Conservation (phyloP, 2,113 vertebrate genomes). For the Odontophorus gujanensis region DNA sequence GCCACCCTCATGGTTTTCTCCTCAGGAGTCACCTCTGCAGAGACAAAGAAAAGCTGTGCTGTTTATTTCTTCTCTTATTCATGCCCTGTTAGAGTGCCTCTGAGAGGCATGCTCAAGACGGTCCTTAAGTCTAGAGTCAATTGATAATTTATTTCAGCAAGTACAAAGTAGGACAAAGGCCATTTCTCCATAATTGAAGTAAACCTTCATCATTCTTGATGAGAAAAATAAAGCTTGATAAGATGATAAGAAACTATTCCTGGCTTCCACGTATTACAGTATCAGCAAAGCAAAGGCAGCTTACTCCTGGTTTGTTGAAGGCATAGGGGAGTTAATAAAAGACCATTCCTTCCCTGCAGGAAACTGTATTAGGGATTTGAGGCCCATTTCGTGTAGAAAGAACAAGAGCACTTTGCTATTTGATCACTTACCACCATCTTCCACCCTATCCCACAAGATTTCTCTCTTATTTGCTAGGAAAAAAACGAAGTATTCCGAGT, state of each 20-base stretch:
- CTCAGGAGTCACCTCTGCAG: constrained; percentile 90
- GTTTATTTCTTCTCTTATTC: background rate
- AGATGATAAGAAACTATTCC: background rate
- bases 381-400: background rate
- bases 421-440: background rate
- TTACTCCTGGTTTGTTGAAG: background rate
- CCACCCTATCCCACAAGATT: background rate
- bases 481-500: accelerated
- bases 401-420: background rate
- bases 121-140: background rate
- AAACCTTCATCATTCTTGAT: background rate
- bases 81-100: background rate
- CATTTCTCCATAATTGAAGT: background rate
- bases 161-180: background rate
- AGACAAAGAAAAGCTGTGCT: background rate
- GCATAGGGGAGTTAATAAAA: background rate
- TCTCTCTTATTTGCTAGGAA: background rate
- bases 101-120: background rate
- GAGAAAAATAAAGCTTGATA: background rate
- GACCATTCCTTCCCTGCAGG: background rate
- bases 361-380: background rate
- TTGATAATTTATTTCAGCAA: background rate
- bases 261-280: background rate
- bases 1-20: constrained; percentile 92
- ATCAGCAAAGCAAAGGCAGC: background rate